These are phyloP conservation scores for Oryctolagus cuniculus DNA, from an alignment of 2,113 vertebrate species.

Conservation along the genomic window mOryCun1.1 NC_091436.1:81657001-81657500, in stretches of 20 bases:
- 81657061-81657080: not conserved
- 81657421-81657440: not conserved
- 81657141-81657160: slow-evolving; percentile 34
- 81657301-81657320: not conserved
- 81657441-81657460: not conserved
- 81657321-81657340: not conserved
- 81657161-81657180: not conserved
- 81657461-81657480: not conserved
- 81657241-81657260: not conserved
- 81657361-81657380: slow-evolving; percentile 19
- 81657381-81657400: not conserved
- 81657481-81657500: not conserved
- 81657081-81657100: not conserved
- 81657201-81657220: not conserved
- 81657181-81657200: not conserved
- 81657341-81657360: not conserved
- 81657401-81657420: not conserved
- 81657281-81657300: not conserved
- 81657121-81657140: not conserved
- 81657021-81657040: not conserved
- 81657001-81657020: not conserved
- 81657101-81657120: not conserved
- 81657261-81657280: not conserved
- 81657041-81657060: slow-evolving; percentile 33
- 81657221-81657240: slow-evolving; percentile 34